Evolutionary conservation across 1,140 invertebrate genomes (phyloP).

Genomic region (Drosophila triauraria): DNA sequence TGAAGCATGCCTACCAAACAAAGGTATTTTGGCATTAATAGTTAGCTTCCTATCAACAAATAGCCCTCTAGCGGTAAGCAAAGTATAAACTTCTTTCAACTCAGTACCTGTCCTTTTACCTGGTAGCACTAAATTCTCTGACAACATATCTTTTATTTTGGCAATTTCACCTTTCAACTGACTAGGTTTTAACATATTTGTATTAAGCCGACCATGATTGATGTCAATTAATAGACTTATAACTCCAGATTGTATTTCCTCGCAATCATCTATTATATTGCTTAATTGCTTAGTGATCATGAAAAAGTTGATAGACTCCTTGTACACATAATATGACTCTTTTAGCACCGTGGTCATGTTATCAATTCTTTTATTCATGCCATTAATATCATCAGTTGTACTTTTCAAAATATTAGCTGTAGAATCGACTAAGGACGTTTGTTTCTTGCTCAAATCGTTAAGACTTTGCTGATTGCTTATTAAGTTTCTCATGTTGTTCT

Average conservation of each 20-base stretch:
- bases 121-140: too few species aligned
- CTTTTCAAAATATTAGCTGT: conserved; percentile 9
- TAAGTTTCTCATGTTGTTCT: conserved; percentile 6
- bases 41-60: neutral
- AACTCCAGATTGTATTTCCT: too few species aligned
- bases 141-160: too few species aligned
- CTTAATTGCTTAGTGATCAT: conserved; percentile 2
- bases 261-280: too few species aligned
- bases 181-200: too few species aligned
- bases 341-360: conserved; percentile 2
- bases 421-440: conserved; percentile 1
- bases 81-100: too few species aligned
- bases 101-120: too few species aligned
- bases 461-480: conserved; percentile 1
- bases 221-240: too few species aligned
- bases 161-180: too few species aligned
- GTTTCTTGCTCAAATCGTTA: neutral
- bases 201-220: too few species aligned
- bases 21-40: neutral
- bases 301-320: conserved; percentile 18
- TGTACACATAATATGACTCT: conserved; percentile 11
- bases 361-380: conserved; percentile 2
- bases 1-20: neutral
- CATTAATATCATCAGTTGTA: neutral
- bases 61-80: neutral